phyloP scores from a whole-genome alignment of 2,113 vertebrate species.

The Notarius quadriscutis region DNA sequence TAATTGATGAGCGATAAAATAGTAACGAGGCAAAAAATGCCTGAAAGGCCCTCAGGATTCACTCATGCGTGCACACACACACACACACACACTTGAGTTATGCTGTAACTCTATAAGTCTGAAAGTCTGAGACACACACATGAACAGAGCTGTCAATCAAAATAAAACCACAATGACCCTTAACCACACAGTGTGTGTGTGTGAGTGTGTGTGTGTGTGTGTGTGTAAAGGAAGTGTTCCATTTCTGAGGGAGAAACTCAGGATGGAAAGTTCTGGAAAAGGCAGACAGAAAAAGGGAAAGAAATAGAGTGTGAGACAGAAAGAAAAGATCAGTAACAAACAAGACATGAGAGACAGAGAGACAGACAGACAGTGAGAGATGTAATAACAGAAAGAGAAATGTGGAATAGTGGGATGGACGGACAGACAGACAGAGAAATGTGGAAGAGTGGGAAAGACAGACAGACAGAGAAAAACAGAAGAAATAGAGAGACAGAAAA shows the following conservation, averaged over 20 bases:
- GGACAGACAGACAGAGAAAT: background rate
- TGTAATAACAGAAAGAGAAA: background rate
- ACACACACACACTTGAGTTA: conserved; percentile 43
- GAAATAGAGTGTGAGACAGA: background rate
- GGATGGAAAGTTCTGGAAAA: conserved; percentile 14
- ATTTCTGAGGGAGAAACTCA: background rate
- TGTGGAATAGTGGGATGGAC: background rate
- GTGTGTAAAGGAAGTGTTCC: conserved; percentile 19
- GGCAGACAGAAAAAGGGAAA: background rate
- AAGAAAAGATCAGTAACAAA: background rate
- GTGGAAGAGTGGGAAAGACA: background rate
- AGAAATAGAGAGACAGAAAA: too few species aligned
- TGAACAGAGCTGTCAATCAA: conserved; percentile 25
- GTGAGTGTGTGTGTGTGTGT: conserved; percentile 31
- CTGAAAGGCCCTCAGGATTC: conserved; percentile 51
- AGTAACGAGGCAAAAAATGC: conserved; percentile 52
- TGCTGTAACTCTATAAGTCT: conserved; percentile 22
- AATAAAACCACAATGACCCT: conserved; percentile 13
- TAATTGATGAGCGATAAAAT: conserved; percentile 62
- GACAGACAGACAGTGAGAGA: background rate
- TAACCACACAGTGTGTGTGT: background rate
- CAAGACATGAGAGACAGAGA: background rate
- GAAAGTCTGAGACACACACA: conserved; percentile 5
- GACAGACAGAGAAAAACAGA: background rate
- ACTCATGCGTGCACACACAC: conserved; percentile 3